Base-by-base conservation (phyloP, 2,888 invertebrate species). In the Pheosia tremula region DNA sequence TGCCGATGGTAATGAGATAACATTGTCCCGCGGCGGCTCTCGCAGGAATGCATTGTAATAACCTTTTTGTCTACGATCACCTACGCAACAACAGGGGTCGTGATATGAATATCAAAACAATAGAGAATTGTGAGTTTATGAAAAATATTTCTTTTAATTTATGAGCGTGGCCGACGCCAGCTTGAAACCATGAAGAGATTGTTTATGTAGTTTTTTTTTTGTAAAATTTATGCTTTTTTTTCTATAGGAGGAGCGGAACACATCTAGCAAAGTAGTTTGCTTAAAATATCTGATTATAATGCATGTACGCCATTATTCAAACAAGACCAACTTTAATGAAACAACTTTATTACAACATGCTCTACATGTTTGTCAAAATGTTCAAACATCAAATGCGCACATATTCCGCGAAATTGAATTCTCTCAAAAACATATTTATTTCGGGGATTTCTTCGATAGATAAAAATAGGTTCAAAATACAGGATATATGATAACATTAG, bases 1-100 rank as follows among this genome's bases (percentile, higher is more conserved):
- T 87, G 90, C 85, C 83, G 90, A 91, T 91, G 83, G 82, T 80
- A 71, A 53, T n/a, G 58, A 71, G 91, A 91, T 91, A 90, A 87
- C 87, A 90, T 90, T 89, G 88, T 87, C 62, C 64, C 61, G 57
- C 57, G 65, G 63, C 65, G 59, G 41, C 64, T 67, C 69, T 61
- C 47, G 55, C 38, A 55, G 58, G 68, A 67, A 69, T 67, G 64
- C 57, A 68, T 61, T 58, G 74, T 61, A 64, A 70, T 61, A 61
- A 57, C 66, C 65, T 75, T 75, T 76, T 77, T 72, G 54, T 60
- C 63, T 59, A 66, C 72, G 69, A 76, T 74, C 68, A 52, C 59
- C 61, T 57, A 55, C 56, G 60, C 55, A 54, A 64, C 5, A 55
- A 56, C 61, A 55, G 59, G 49, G 63, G 55, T 57, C 67, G 66